Percentiles rank a stretch among this genome's conserved stretches.
These are phyloP conservation scores for Scaptomyza montana DNA, from an alignment of 1,140 invertebrate genomes.

Conservation along the genomic window DNA sequence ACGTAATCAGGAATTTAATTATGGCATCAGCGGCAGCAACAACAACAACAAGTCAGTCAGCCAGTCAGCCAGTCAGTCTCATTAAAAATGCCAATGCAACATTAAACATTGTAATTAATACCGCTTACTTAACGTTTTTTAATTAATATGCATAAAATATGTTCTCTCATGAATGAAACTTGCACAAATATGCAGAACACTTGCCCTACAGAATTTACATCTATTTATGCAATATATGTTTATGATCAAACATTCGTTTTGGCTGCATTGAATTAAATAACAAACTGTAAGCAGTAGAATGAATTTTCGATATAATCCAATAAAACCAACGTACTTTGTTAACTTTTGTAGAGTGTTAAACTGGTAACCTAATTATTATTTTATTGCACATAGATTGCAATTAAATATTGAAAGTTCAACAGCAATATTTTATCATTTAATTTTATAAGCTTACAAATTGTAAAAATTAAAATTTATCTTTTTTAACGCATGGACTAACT, in stretches of 20 bases:
- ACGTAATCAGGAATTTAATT: conserved; percentile 29
- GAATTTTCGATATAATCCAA: conserved; percentile 1
- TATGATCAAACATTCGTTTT: background rate
- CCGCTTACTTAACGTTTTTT: conserved; percentile 26
- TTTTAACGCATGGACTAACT: too few species aligned
- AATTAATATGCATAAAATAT: conserved; percentile 21
- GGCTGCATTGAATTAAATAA: conserved; percentile 3
- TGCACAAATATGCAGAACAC: background rate
- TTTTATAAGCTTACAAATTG: too few species aligned
- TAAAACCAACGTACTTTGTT: background rate
- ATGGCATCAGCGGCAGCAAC: conserved; percentile 4
- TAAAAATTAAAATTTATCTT: too few species aligned
- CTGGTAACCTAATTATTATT: too few species aligned
- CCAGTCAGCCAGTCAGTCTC: background rate
- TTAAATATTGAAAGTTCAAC: too few species aligned
- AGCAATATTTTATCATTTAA: too few species aligned
- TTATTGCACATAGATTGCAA: too few species aligned
- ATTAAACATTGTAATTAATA: conserved; percentile 39
- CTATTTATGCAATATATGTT: background rate
- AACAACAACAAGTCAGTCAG: background rate
- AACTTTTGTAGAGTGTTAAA: too few species aligned
- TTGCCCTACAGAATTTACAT: conserved; percentile 3
- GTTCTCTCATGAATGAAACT: too few species aligned
- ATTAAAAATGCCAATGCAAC: conserved; percentile 26
- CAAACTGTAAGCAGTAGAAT: background rate